These are phyloP conservation scores for Anthoptus insignis DNA, from an alignment of 2,888 invertebrate species.

Conservation along the genomic window DNA sequence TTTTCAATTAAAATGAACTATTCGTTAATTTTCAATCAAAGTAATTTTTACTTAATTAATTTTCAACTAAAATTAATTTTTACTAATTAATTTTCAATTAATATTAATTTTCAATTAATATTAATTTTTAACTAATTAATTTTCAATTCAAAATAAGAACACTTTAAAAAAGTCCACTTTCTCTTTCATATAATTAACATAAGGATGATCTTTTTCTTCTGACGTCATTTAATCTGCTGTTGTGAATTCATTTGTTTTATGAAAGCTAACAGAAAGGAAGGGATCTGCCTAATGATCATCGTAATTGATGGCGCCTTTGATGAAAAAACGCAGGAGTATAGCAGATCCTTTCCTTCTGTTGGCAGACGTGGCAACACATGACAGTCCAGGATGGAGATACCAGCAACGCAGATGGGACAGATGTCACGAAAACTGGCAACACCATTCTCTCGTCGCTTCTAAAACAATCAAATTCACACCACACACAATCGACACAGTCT, in stretches of 20 bases:
- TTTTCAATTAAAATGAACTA: no score
- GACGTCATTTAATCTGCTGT: slow-evolving; percentile 40
- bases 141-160: no score
- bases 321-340: slow-evolving; percentile 57
- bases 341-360: slow-evolving; percentile 87
- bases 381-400: slow-evolving; percentile 48
- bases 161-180: background rate
- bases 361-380: slow-evolving; percentile 84
- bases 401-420: slow-evolving; percentile 54
- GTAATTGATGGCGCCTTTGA: slow-evolving; percentile 10
- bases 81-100: no score
- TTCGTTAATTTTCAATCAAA: no score
- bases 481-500: no score
- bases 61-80: no score
- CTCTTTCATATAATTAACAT: slow-evolving; percentile 12
- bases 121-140: no score
- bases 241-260: slow-evolving; percentile 35
- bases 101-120: no score
- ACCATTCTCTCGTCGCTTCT: slow-evolving; percentile 18
- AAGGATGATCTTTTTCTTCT: slow-evolving; percentile 77
- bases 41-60: no score
- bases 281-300: slow-evolving; percentile 68
- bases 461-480: background rate
- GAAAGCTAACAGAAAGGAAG: slow-evolving; percentile 75
- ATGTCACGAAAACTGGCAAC: slow-evolving; percentile 2